These are phyloP conservation scores for Apteryx owenii DNA, from an alignment of 2,113 vertebrate genomes.

Conservation along the genomic window DNA sequence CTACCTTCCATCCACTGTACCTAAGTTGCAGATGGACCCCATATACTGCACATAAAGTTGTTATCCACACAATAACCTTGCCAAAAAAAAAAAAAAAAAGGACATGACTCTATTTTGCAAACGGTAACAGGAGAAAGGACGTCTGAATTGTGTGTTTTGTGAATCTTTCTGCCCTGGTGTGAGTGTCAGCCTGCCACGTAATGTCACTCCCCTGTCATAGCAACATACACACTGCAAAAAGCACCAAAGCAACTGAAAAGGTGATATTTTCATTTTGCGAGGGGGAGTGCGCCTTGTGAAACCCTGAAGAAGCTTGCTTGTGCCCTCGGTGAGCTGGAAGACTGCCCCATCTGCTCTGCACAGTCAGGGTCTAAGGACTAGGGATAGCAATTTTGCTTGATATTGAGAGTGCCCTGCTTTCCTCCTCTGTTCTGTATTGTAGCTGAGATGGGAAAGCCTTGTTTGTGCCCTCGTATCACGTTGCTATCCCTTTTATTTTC, in stretches of 20 bases:
- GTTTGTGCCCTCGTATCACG: neutral
- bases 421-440: neutral
- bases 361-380: neutral
- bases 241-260: neutral
- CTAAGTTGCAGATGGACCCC: neutral
- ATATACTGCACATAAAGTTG: neutral
- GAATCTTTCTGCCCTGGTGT: neutral
- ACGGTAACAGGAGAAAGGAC: neutral
- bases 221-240: neutral
- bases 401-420: neutral
- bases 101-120: neutral
- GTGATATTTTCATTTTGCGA: neutral
- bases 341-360: neutral
- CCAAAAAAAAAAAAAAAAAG: too few relatives aligned
- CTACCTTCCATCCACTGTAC: neutral
- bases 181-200: neutral
- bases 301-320: neutral
- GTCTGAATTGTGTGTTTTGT: neutral
- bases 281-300: neutral
- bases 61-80: neutral
- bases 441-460: neutral
- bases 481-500: conserved; percentile 60
- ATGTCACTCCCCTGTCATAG: accelerated
- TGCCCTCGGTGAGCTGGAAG: neutral
- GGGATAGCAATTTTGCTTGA: neutral